These are phyloP conservation scores for Stichodactyla mertensii DNA, from an alignment of 64 coral and sea anemone genomes.

Conservation along the genomic window DNA sequence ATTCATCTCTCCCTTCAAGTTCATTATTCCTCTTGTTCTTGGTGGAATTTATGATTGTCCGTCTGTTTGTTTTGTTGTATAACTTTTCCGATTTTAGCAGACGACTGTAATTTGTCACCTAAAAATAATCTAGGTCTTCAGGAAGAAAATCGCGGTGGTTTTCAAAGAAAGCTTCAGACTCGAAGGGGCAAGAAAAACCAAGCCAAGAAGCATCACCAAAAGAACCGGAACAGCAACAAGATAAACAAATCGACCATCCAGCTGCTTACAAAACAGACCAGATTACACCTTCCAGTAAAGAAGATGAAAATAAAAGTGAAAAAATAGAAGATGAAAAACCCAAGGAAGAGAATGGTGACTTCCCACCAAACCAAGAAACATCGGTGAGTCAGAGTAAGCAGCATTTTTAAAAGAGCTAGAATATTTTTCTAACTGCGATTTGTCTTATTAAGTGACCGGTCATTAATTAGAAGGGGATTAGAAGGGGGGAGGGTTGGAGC, in stretches of 20 bases:
- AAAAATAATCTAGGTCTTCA: background rate
- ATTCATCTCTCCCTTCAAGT: no score
- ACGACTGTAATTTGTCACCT: background rate
- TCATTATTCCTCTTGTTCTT: no score
- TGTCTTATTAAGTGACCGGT: no score
- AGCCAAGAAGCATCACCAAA: background rate
- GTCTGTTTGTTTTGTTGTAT: no score
- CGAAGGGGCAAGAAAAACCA: background rate
- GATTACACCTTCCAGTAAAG: background rate
- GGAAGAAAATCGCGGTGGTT: conserved; percentile 36
- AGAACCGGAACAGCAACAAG: background rate
- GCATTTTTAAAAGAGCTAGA: background rate
- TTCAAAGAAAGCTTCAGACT: conserved; percentile 8
- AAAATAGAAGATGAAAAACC: background rate
- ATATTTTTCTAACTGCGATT: background rate
- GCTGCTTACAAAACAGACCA: background rate
- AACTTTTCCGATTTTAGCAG: background rate
- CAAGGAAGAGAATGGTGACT: background rate
- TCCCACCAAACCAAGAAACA: background rate
- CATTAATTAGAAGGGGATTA: no score
- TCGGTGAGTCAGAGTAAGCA: background rate
- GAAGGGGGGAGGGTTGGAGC: no score
- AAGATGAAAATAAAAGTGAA: conserved; percentile 19
- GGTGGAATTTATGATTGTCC: no score
- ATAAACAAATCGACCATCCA: background rate